These are phyloP conservation scores for Serrognathus titanus DNA, from an alignment of 2,888 invertebrate genomes.

Conservation along the genomic window DNA sequence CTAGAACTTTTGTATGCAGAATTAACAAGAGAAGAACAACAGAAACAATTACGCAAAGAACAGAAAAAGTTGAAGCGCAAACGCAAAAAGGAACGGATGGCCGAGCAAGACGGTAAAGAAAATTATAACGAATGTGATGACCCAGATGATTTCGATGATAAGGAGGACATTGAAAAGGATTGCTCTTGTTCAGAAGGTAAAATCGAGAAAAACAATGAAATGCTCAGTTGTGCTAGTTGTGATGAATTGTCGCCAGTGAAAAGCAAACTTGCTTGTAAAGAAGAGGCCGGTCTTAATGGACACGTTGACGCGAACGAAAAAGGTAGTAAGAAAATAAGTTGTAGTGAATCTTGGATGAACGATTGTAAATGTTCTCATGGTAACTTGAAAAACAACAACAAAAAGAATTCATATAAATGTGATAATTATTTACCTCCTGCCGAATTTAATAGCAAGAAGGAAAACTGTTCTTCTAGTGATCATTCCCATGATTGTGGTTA, in stretches of 20 bases:
- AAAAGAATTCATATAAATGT: conserved; percentile 33
- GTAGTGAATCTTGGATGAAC: conserved; percentile 37
- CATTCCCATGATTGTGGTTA: conserved; percentile 84
- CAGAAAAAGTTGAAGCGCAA: conserved; percentile 78
- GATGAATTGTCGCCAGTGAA: conserved; percentile 19
- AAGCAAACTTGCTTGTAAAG: conserved; percentile 8
- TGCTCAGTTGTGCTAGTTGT: conserved; percentile 32
- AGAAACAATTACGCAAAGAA: conserved; percentile 80
- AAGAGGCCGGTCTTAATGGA: not conserved
- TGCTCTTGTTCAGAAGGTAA: conserved; percentile 23
- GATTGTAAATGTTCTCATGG: conserved; percentile 37
- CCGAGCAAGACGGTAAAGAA: conserved; percentile 48
- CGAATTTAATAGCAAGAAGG: conserved; percentile 46
- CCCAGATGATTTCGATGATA: conserved; percentile 32
- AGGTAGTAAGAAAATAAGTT: not conserved
- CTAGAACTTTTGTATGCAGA: conserved; percentile 85
- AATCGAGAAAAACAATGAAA: conserved; percentile 32
- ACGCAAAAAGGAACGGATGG: conserved; percentile 67
- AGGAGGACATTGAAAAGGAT: conserved; percentile 17
- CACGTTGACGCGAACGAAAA: not conserved
- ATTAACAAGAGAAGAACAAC: conserved; percentile 80
- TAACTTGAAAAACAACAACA: conserved; percentile 22
- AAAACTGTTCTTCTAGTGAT: conserved; percentile 62
- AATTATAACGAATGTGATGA: conserved; percentile 41
- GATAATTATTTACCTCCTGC: conserved; percentile 30